Base-by-base conservation (phyloP, 2,888 invertebrate genomes). In the Limenitis camilla region DNA sequence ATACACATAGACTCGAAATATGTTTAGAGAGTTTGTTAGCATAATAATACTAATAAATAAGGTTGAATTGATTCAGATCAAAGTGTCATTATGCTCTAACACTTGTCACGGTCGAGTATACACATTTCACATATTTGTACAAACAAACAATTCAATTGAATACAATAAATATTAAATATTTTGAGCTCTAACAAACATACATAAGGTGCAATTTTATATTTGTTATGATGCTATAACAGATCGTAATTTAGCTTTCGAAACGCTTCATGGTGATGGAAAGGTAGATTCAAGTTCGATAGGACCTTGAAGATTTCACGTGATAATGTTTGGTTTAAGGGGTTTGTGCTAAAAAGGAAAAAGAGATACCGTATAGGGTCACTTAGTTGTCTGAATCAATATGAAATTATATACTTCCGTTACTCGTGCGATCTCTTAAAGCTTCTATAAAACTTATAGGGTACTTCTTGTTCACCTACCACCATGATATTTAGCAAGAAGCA, bases 301-400 rank as follows among this genome's bases (percentile, higher is more conserved):
- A 51, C 50, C 50, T 51, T 51, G 50, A 35, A 40, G 45, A 51
- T 45, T n/a, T n/a, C n/a, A n/a, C n/a, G n/a, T n/a, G n/a, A n/a
- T n/a, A n/a, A n/a, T n/a, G n/a, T n/a, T n/a, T n/a, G n/a, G n/a
- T n/a, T n/a, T n/a, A n/a, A n/a, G n/a, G n/a, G n/a, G n/a, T n/a
- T n/a, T n/a, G n/a, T n/a, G n/a, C n/a, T n/a, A n/a, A n/a, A n/a
- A n/a, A n/a, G n/a, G n/a, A n/a, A n/a, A n/a, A n/a, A n/a, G n/a
- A n/a, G n/a, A n/a, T n/a, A n/a, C n/a, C n/a, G n/a, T n/a, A n/a
- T n/a, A n/a, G n/a, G n/a, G n/a, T n/a, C n/a, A n/a, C n/a, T n/a
- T n/a, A n/a, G n/a, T n/a, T n/a, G n/a, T n/a, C n/a, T n/a, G n/a
- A n/a, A n/a, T n/a, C n/a, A n/a, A n/a, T n/a, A n/a, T n/a, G n/a